A percentile compares a stretch with the other conserved stretches of the same genome.
Conservation (phyloP, 1,140 invertebrate species). For the Samia ricini region DNA sequence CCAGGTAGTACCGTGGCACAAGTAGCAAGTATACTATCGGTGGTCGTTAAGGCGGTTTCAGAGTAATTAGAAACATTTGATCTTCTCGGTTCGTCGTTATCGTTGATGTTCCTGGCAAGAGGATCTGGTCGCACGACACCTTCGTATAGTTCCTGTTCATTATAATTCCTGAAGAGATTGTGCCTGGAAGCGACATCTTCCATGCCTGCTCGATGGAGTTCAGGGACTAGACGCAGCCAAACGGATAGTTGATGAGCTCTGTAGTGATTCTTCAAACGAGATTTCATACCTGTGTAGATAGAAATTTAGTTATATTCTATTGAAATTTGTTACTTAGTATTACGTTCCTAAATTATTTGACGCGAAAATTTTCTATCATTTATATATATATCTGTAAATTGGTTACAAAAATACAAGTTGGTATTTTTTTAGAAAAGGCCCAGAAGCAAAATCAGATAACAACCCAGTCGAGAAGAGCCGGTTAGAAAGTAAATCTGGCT, state of each 20-base stretch:
- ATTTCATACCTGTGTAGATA: constrained; percentile 86
- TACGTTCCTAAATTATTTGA: too few species aligned
- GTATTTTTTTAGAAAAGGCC: too few species aligned
- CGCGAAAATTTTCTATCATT: too few species aligned
- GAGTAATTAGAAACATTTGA: constrained; percentile 52
- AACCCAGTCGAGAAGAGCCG: too few species aligned
- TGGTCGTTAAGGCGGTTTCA: constrained; percentile 68
- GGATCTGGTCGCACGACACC: constrained; percentile 89
- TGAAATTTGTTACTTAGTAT: too few species aligned
- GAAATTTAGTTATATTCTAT: too few species aligned
- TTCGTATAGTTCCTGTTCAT: constrained; percentile 89
- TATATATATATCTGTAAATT: too few species aligned
- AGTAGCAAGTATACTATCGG: constrained; percentile 67
- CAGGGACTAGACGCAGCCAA: constrained; percentile 95
- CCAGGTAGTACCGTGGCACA: constrained; percentile 70
- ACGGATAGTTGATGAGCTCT: constrained; percentile 95
- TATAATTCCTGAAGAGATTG: constrained; percentile 90
- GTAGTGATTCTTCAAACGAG: constrained; percentile 95
- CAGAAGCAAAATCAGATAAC: too few species aligned
- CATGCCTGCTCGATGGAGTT: constrained; percentile 93
- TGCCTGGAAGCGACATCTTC: constrained; percentile 90
- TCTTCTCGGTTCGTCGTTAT: constrained; percentile 44
- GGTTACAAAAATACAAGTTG: too few species aligned
- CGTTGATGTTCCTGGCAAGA: constrained; percentile 76
- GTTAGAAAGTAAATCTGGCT: too few species aligned